phyloP scores from a whole-genome alignment of 2,113 vertebrate genomes.

The Dipodomys merriami region DNA sequence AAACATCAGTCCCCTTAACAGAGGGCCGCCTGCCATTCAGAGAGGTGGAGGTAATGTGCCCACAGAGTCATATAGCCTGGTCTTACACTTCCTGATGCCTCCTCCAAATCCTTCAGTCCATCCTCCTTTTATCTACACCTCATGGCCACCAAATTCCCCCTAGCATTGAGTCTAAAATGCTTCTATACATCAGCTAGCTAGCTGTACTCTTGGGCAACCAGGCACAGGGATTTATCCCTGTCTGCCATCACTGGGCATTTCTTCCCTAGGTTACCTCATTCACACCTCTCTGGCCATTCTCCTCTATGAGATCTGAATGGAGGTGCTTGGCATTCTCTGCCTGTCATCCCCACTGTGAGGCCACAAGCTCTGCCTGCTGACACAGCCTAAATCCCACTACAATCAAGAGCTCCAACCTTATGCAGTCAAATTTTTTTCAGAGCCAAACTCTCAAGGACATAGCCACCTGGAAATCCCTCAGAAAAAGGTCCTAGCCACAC shows the following conservation, averaged over 20 bases:
- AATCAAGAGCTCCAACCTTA: neutral
- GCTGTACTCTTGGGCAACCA: neutral
- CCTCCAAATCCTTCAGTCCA: neutral
- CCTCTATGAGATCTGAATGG: neutral
- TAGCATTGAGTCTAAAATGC: neutral
- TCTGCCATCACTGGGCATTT: neutral
- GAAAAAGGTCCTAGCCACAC: neutral
- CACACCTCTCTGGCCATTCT: neutral
- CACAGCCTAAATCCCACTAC: neutral
- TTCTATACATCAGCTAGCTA: neutral
- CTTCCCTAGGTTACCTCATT: neutral
- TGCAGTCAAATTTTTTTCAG: neutral
- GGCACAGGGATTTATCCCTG: neutral
- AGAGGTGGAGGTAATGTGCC: neutral
- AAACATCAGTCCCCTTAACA: neutral
- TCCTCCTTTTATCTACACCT: neutral
- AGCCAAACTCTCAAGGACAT: neutral
- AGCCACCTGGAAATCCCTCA: neutral
- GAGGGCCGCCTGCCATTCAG: neutral
- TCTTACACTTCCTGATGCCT: rapidly evolving
- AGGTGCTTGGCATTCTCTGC: neutral
- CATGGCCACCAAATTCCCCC: neutral
- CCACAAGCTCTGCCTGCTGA: neutral
- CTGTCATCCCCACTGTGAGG: neutral
- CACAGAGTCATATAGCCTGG: neutral